Percentiles rank a stretch among this genome's conserved stretches.
Evolutionary conservation across 2,888 invertebrate genomes (phyloP).

Genomic region (Brenthis ino): DNA sequence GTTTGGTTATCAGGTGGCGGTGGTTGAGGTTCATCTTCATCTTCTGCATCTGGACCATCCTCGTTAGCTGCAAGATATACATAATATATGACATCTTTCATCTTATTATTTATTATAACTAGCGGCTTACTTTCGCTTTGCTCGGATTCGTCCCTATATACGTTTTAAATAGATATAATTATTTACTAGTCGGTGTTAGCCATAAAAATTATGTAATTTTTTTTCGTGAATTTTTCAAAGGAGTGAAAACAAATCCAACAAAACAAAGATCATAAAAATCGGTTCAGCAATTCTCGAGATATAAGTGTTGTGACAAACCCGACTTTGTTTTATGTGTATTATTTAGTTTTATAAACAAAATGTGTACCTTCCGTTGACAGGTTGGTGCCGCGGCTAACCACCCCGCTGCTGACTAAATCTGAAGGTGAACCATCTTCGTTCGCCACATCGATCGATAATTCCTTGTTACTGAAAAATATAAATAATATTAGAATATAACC

Average conservation of each 20-base stretch:
- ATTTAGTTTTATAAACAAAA: too few species aligned
- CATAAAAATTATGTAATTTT: too few species aligned
- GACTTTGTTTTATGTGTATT: too few species aligned
- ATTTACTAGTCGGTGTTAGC: too few species aligned
- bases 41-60: constrained; percentile 85
- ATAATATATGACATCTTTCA: background rate
- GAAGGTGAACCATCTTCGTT: constrained; percentile 72
- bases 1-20: constrained; percentile 96
- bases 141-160: too few species aligned
- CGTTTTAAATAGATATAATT: too few species aligned
- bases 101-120: background rate
- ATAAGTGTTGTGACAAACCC: too few species aligned
- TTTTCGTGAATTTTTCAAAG: too few species aligned
- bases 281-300: too few species aligned
- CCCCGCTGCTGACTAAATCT: constrained; percentile 74
- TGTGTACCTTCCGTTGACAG: constrained; percentile 66
- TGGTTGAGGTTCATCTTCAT: constrained; percentile 89
- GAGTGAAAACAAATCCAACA: too few species aligned
- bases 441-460: constrained; percentile 64
- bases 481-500: background rate
- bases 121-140: too few species aligned
- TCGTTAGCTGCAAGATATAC: constrained; percentile 58
- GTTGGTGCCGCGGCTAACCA: constrained; percentile 69
- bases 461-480: constrained; percentile 52
- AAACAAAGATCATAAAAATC: too few species aligned